A percentile compares a stretch with the other conserved stretches of the same genome.
Evolutionary conservation across 2,888 invertebrate genomes (phyloP).

Genomic region (Dicranocentrus wangi): DNA sequence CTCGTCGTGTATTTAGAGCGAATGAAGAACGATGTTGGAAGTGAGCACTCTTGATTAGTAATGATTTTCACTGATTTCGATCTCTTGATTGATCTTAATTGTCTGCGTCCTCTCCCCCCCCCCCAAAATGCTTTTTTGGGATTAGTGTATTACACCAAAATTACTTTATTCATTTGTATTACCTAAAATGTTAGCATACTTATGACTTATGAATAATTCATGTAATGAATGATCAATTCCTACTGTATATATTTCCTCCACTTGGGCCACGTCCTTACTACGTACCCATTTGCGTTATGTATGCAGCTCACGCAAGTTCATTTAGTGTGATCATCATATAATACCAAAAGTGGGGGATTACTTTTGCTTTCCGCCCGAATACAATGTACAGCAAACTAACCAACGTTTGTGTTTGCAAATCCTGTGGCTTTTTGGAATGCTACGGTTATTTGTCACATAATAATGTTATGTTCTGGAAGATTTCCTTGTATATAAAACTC

Average conservation of each 20-base stretch:
- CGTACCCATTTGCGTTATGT: no score
- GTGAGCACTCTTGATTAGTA: background rate
- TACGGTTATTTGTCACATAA: background rate
- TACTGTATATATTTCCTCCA: no score
- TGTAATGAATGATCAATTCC: no score
- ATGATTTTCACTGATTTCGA: background rate
- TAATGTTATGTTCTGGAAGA: slow-evolving; percentile 1
- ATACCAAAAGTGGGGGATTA: no score
- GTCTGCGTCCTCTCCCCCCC: background rate
- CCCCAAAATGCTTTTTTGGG: background rate
- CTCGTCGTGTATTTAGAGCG: slow-evolving; percentile 31
- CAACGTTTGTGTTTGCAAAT: background rate
- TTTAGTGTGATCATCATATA: no score
- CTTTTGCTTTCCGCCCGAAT: background rate
- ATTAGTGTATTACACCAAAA: no score
- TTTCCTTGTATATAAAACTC: background rate
- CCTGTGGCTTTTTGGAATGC: no score
- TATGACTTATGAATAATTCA: no score
- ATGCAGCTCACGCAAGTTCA: no score
- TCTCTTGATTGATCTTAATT: slow-evolving; percentile 3
- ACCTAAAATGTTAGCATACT: background rate
- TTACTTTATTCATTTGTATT: background rate
- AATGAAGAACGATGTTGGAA: slow-evolving; percentile 17
- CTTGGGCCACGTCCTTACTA: no score
- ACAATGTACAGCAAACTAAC: background rate